Percentiles rank a stretch among this genome's conserved stretches.
Conservation (phyloP, 1,140 invertebrate species). For the Tenebrio molitor region DNA sequence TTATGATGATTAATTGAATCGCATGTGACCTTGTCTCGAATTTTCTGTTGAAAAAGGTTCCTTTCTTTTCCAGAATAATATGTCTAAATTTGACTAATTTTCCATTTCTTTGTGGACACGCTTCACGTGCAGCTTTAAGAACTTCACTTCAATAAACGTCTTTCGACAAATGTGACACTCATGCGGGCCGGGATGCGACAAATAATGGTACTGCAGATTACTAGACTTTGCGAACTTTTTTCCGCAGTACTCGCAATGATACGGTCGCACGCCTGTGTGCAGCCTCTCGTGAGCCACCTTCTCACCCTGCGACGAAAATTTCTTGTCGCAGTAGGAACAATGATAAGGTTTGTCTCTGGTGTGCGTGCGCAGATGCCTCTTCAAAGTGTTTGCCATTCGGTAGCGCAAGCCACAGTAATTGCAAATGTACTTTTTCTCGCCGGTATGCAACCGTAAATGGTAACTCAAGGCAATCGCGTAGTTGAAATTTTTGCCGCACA, state of each 20-base stretch:
- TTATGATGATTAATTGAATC: no score
- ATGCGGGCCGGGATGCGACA: conserved; percentile 56
- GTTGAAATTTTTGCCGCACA: conserved; percentile 76
- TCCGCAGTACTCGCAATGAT: conserved; percentile 77
- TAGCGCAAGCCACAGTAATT: conserved; percentile 57
- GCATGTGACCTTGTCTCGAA: no score
- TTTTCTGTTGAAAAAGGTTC: no score
- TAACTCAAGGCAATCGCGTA: conserved; percentile 46
- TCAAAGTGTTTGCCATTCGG: conserved; percentile 47
- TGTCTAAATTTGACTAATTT: no score
- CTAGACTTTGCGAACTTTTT: conserved; percentile 72
- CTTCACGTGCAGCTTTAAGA: conserved; percentile 55
- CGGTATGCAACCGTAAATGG: conserved; percentile 50
- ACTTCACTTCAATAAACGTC: conserved; percentile 51
- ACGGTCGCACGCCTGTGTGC: conserved; percentile 83
- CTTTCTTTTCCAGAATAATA: no score
- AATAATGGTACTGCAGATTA: conserved; percentile 58
- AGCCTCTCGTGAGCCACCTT: conserved; percentile 67
- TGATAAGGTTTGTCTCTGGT: conserved; percentile 71
- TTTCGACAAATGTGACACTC: conserved; percentile 51
- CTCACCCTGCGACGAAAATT: conserved; percentile 58
- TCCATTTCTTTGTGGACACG: conserved; percentile 38
- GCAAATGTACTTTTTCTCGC: conserved; percentile 60
- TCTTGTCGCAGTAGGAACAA: conserved; percentile 69
- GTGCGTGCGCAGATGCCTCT: conserved; percentile 67